Evolutionary conservation across 2,888 invertebrate genomes (phyloP), one percentile per base, ranked within the genome.

Genomic region (Coronaproctus castanopsis): DNA sequence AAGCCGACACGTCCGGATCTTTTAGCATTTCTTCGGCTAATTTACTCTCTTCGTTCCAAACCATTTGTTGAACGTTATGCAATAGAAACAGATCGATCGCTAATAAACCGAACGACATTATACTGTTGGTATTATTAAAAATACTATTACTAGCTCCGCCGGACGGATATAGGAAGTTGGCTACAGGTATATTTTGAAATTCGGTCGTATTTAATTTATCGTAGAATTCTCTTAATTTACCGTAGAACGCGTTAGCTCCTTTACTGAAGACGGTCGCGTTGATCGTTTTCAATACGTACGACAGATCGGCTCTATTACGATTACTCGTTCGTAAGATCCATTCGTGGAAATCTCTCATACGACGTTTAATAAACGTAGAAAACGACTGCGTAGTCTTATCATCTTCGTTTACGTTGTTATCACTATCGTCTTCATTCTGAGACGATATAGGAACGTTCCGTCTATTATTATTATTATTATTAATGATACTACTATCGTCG

Each of bases 31-130:
- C 75, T 1, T 68, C 74, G 71, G 75, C 76, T 67, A 1, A 67
- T 64, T 53, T 53, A 54, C 74, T 74, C 72, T 77, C 76, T 66
- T 73, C 77, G 64, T 76, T 76, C 75, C 77, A 76, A 0, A 77
- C 77, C 73, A 78, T 76, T 21, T 76, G 66, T 65, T 78, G 78
- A 50, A 78, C 76, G 66, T 77, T 77, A 67, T 77, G 77, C 2
- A 80, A 64, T 57, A 79, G 65, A 71, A 79, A 76, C 0, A 79
- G 73, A 66, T 79, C 79, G 56, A 79, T 65, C 0, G 78, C 76
- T 63, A 79, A 64, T 50, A 79, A 75, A 0, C 78, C 78, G 61
- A 79, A 77, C 0, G 79, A 77, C 0, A 78, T 65, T 55, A 77
- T 66, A 66, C 75, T 77, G 20, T 73, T 74, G 56, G 76, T 76